Percentiles rank a stretch among this genome's conserved stretches.
These are phyloP conservation scores for Phragmatobia fuliginosa DNA, from an alignment of 2,888 invertebrate genomes.

Conservation along the genomic window DNA sequence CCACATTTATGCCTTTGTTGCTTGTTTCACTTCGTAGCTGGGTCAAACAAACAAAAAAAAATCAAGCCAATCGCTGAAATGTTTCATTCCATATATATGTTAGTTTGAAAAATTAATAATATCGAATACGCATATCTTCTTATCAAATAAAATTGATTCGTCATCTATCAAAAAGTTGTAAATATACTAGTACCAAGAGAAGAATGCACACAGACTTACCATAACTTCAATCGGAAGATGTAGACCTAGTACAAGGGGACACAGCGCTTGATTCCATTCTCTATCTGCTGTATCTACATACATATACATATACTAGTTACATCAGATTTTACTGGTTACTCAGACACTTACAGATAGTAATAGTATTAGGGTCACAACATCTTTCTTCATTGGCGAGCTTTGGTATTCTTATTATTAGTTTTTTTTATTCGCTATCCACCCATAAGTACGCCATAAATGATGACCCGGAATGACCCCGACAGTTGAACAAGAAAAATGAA, in stretches of 20 bases:
- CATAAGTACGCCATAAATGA: no score
- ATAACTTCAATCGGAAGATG: neutral
- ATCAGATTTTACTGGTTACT: no score
- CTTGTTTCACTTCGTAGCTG: neutral
- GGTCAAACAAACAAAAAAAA: neutral
- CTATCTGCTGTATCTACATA: no score
- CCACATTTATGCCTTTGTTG: neutral
- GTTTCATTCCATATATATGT: neutral
- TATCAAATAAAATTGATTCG: neutral
- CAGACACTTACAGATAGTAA: no score
- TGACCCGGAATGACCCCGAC: no score
- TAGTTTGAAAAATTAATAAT: no score
- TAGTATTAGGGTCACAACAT: no score
- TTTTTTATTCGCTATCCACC: no score
- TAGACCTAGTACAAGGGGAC: no score
- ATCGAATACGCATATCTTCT: neutral
- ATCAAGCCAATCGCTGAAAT: neutral
- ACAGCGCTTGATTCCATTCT: no score
- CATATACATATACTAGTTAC: no score
- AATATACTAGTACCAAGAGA: neutral
- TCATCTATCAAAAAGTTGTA: neutral
- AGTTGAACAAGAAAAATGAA: no score
- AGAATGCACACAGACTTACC: neutral
- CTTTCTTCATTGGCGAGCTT: neutral
- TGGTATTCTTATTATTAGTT: neutral